These are phyloP conservation scores for Bombyx mori DNA, from an alignment of 1,140 invertebrate genomes.

Conservation along the genomic window ASM3026992v2 NC_085111.1:4560001-4560500, in stretches of 20 bases:
- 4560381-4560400: too few relatives aligned
- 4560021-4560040: constrained; percentile 58
- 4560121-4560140: constrained; percentile 66
- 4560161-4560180: constrained; percentile 63
- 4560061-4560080: constrained; percentile 59
- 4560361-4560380: constrained; percentile 15
- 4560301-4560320: constrained; percentile 35
- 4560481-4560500: too few relatives aligned
- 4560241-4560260: constrained; percentile 72
- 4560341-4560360: constrained; percentile 50
- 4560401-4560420: too few relatives aligned
- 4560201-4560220: constrained; percentile 72
- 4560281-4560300: constrained; percentile 25
- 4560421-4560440: too few relatives aligned
- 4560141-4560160: constrained; percentile 69
- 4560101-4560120: constrained; percentile 65
- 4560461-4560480: too few relatives aligned
- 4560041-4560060: constrained; percentile 49
- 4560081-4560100: constrained; percentile 60
- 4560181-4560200: constrained; percentile 45
- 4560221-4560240: constrained; percentile 73
- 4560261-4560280: constrained; percentile 33
- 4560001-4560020: constrained; percentile 47
- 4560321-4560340: constrained; percentile 3
- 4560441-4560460: too few relatives aligned